These are phyloP conservation scores for Desmophyllum pertusum DNA, from an alignment of 92 coral and sea anemone genomes.

Conservation along the genomic window DNA sequence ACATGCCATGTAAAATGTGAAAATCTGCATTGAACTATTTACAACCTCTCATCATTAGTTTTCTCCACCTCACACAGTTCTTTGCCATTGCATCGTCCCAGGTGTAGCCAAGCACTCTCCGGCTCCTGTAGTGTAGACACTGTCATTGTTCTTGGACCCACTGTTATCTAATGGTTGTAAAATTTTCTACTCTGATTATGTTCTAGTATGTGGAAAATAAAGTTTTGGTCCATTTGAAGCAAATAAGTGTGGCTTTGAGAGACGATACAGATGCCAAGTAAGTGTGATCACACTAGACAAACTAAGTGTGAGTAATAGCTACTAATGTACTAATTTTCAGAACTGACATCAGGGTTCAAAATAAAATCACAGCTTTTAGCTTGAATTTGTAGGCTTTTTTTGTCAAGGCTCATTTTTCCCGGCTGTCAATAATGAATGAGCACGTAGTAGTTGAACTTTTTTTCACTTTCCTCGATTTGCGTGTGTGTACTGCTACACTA, in stretches of 20 bases:
- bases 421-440: too few species aligned
- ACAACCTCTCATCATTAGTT: background rate
- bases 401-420: too few species aligned
- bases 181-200: background rate
- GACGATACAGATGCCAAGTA: conserved; percentile 73
- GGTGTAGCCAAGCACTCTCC: too few species aligned
- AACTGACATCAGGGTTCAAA: too few species aligned
- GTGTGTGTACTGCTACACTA: too few species aligned
- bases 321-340: background rate
- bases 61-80: background rate
- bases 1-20: background rate
- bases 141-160: background rate
- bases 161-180: background rate
- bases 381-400: too few species aligned
- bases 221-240: conserved; percentile 78
- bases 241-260: conserved; percentile 75
- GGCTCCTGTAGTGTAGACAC: background rate
- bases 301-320: background rate
- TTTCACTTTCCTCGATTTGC: too few species aligned
- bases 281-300: background rate
- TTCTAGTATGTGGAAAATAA: conserved; percentile 88
- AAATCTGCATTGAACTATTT: background rate
- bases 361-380: too few species aligned
- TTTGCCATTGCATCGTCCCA: background rate
- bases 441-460: too few species aligned